Percentiles rank a stretch among this genome's conserved stretches.
phyloP scores from a whole-genome alignment of 2,797 vertebrate genomes.

The Alfaro cultratus region DNA sequence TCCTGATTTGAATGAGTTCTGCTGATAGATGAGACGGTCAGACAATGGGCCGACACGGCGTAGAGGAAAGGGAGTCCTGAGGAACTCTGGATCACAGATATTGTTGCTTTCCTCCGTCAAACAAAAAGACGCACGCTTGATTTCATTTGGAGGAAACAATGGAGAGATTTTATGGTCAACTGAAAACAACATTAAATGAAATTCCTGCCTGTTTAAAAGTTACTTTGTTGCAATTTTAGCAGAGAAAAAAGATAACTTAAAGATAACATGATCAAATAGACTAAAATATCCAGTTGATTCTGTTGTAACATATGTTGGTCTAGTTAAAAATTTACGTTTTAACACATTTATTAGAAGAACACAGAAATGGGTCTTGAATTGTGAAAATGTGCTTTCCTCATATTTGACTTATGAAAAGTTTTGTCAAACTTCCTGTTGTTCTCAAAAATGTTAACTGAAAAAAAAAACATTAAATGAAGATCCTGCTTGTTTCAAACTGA shows the following conservation, averaged over 20 bases:
- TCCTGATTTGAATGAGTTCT: conserved; percentile 54
- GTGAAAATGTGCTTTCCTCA: background rate
- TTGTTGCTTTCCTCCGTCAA: conserved; percentile 12
- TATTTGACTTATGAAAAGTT: background rate
- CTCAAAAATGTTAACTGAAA: too few relatives aligned
- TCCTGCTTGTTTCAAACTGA: too few relatives aligned
- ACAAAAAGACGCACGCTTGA: background rate
- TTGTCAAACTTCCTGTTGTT: background rate
- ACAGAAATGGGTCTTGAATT: too few relatives aligned
- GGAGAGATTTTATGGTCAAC: background rate
- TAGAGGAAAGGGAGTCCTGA: conserved; percentile 1
- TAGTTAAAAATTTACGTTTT: background rate
- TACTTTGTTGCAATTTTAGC: background rate
- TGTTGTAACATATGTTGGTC: background rate
- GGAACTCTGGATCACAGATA: background rate
- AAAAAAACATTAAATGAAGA: too few relatives aligned
- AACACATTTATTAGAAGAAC: background rate
- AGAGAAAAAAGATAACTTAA: background rate
- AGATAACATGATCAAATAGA: background rate
- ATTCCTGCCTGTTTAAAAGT: background rate
- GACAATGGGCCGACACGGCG: conserved; percentile 5
- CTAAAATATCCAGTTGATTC: background rate
- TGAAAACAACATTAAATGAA: background rate
- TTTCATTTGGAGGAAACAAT: conserved; percentile 1
- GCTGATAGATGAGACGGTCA: conserved; percentile 33